Conservation (phyloP, 2,888 invertebrate species). For the Anticlea derivata region DNA sequence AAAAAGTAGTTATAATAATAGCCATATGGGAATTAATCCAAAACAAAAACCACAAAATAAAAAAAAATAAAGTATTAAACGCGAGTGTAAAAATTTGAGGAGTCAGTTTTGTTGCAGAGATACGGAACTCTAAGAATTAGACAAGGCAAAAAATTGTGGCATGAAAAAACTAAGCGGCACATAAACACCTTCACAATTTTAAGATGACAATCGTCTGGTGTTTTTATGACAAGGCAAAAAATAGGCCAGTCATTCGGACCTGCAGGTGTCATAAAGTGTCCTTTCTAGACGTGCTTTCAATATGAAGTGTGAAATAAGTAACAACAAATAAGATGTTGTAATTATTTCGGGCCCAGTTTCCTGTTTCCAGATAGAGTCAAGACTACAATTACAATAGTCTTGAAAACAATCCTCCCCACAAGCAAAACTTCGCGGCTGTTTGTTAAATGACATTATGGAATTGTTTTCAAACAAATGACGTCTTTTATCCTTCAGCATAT, state of each 20-base stretch:
- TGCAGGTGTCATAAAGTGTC: constrained; percentile 59
- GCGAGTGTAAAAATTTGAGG: too few species aligned
- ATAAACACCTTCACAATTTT: constrained; percentile 56
- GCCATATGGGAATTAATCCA: too few species aligned
- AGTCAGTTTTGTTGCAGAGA: not conserved
- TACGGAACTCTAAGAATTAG: constrained; percentile 35
- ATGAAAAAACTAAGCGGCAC: constrained; percentile 49
- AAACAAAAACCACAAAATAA: too few species aligned
- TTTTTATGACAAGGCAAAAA: constrained; percentile 65
- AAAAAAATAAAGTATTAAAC: too few species aligned
- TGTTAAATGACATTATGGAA: not conserved
- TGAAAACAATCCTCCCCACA: not conserved
- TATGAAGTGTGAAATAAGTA: constrained; percentile 62
- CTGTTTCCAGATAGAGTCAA: constrained; percentile 20
- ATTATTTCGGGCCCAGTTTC: constrained; percentile 33
- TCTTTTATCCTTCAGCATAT: too few species aligned
- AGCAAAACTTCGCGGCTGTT: too few species aligned
- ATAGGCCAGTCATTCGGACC: constrained; percentile 57
- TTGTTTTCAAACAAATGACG: too few species aligned
- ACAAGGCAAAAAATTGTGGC: constrained; percentile 36
- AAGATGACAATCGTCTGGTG: constrained; percentile 64
- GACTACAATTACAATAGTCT: constrained; percentile 8
- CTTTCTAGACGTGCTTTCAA: constrained; percentile 49
- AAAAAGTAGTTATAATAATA: too few species aligned
- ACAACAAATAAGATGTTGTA: constrained; percentile 47